Evolutionary conservation across 2,113 vertebrate species (phyloP), one percentile per base, ranked within the genome.

Genomic region (Ctenodactylus gundi): DNA sequence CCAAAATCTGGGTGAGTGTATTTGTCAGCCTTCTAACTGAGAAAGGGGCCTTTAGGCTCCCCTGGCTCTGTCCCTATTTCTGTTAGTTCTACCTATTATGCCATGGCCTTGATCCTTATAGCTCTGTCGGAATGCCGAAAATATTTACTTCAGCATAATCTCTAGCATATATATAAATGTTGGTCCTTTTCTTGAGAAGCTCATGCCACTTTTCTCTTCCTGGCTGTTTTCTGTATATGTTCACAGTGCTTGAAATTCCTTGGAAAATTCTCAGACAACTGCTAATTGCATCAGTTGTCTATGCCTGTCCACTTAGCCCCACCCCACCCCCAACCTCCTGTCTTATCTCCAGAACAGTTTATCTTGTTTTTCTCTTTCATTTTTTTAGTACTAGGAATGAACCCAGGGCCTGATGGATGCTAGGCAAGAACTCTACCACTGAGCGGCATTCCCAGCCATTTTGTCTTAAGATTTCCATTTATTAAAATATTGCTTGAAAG

Each of bases 401-500:
- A 51, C 17, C 15, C 72, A 75, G 44, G 27, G 44, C 41, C 27
- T 49, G 70, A n/a, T 31, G 44, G 13, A 49, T 73, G 70, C 70
- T 73, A 46, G 41, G 15, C 29, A 73, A 49, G 7, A 27, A 75
- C 44, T 49, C 44, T 49, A 17, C 17, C 44, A 75, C 15, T 75
- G 44, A 34, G 72, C 46, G 31, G 20, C 17, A 34, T 31, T 12
- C 29, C 44, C 41, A 75, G 44, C 4, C 11, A 91, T 18, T 81
- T 76, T 77, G 58, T 85, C 53, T 91, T 94, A 49, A 72, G 51
- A 53, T 23, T 84, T 46, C 13, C 85, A 9, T 93, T 94, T 88
- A 94, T 84, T 85, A 80, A 89, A 91, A 65, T 90, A 84, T 65
- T 94, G 46, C 60, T 93, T 13, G 62, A 91, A 53, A 94, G 77